A percentile compares a stretch with the other conserved stretches of the same genome.
These are phyloP conservation scores for Pyrrhosoma nymphula DNA, from an alignment of 2,888 invertebrate species.

Conservation along the genomic window DNA sequence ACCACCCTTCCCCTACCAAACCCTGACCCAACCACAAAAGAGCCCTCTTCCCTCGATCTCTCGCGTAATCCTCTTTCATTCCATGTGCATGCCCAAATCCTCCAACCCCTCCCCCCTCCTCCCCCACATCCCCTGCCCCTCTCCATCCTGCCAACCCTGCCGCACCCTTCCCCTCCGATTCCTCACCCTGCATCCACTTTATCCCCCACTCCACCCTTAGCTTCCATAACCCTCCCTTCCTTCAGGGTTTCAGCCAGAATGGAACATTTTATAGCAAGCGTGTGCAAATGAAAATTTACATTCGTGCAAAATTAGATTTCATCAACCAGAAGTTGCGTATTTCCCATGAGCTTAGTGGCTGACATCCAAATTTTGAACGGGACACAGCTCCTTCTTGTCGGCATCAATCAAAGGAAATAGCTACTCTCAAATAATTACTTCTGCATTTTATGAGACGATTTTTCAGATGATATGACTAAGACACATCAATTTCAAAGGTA, in stretches of 20 bases:
- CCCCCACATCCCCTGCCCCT: neutral
- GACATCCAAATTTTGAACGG: neutral
- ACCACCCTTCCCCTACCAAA: neutral
- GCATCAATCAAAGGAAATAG: too few species aligned
- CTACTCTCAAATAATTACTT: too few species aligned
- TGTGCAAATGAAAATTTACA: neutral
- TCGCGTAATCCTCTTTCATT: neutral
- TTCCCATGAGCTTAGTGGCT: neutral
- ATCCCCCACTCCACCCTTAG: neutral
- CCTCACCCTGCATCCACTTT: neutral
- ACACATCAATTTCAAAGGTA: too few species aligned
- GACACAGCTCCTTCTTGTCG: neutral
- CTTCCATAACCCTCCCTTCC: neutral
- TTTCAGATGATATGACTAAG: too few species aligned
- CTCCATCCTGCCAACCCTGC: neutral
- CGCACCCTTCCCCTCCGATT: neutral
- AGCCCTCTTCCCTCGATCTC: neutral
- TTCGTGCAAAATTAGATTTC: neutral
- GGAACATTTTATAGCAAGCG: neutral
- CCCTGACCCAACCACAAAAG: neutral
- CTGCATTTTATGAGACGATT: too few species aligned
- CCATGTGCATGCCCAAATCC: neutral
- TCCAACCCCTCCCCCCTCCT: neutral
- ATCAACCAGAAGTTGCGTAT: neutral
- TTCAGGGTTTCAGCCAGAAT: neutral